Percentiles rank a stretch among this genome's conserved stretches.
phyloP scores from a whole-genome alignment of 2,888 invertebrate species.

The Carabus problematicus region DNA sequence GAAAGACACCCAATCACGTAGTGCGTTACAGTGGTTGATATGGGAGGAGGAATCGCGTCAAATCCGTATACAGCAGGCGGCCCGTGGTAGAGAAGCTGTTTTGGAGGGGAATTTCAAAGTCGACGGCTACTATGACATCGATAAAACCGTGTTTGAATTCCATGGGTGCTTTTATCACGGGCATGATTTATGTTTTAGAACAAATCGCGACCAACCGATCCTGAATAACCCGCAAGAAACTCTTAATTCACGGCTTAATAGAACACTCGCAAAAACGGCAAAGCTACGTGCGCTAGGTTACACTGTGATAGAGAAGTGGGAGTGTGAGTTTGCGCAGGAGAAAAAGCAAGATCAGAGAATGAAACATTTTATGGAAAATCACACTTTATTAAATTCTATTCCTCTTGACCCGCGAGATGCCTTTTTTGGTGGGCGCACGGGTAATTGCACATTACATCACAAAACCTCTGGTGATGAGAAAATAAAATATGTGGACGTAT shows the following conservation, averaged over 20 bases:
- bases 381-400: background rate
- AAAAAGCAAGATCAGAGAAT: background rate
- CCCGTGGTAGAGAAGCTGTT: no score
- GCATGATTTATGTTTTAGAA: background rate
- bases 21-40: background rate
- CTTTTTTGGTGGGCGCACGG: conserved; percentile 50
- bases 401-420: conserved; percentile 47
- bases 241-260: background rate
- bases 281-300: background rate
- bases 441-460: conserved; percentile 45
- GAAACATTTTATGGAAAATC: background rate
- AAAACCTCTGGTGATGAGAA: conserved; percentile 45
- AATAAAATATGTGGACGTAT: conserved; percentile 49
- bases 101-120: no score
- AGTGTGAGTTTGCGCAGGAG: background rate
- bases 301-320: background rate
- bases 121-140: background rate
- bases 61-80: background rate
- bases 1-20: background rate
- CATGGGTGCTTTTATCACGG: background rate
- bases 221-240: background rate
- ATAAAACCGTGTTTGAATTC: background rate
- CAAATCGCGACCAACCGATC: background rate
- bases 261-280: background rate
- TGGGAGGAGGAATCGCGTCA: conserved; percentile 1